Evolutionary conservation across 2,113 vertebrate species (phyloP), one percentile per base, ranked within the genome.

Genomic region (Urocynchramus pylzowi): DNA sequence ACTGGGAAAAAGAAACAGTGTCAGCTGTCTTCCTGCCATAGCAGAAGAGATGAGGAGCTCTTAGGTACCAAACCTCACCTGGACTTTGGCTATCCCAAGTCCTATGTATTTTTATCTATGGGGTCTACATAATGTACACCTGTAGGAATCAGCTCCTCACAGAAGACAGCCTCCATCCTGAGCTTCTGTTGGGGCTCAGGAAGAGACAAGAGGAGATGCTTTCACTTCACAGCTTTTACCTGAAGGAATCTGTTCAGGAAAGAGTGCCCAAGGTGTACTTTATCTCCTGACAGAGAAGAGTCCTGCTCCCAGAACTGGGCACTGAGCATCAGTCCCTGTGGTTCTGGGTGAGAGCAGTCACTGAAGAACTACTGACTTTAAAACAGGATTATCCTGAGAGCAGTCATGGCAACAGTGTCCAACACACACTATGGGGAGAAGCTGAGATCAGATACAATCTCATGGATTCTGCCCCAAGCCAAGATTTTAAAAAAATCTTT

Each of bases 341-440:
- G 8, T 41, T 64, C 41, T 65, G 23, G 18, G 14, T 73, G 28
- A 74, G 4, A 77, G 5, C 18, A 60, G 27, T 60, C 59, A 23
- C 31, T 64, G 13, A 56, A 70, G 41, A 57, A 5, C 26, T 69
- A n/a, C 39, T 31, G n/a, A 5, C 5, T 70, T 71, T 71, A 90
- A 71, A 9, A 15, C 6, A 65, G 73, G 63, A n/a, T 33, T 71
- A 33, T n/a, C 18, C 35, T 6, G 2, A 45, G 17, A 64, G 14
- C 31, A 74, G 20, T 18, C 12, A 18, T 13, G 24, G 9, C 16
- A 47, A 2, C 14, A 22, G 9, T 28, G 16, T 64, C 57, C 44
- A 42, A 7, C 7, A 8, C 0, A 0, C 2, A 1, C 19, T 41
- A 4, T 0, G 0, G 56, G 20, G 28, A 90, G 28, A 79, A 20